Conservation (phyloP, 2,113 vertebrate genomes). For the Ctenomys sociabilis region DNA sequence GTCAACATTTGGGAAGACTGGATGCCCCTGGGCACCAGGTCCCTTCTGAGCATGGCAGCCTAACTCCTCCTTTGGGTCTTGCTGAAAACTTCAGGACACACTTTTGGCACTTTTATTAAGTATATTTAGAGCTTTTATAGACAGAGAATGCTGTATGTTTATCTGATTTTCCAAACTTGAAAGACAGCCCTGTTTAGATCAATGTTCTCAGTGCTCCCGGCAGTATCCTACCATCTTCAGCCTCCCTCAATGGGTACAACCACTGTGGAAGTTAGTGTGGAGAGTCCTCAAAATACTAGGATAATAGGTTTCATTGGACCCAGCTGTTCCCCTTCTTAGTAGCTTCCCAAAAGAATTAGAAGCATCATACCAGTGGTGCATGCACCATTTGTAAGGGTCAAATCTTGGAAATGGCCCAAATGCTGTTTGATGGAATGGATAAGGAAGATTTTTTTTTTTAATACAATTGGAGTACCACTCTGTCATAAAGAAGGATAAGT, state of each 20-base stretch:
- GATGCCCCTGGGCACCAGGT: background rate
- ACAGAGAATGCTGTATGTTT: background rate
- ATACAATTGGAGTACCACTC: background rate
- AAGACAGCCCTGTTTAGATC: conserved; percentile 99
- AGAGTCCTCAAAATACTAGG: background rate
- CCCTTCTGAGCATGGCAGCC: background rate
- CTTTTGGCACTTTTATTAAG: too few species aligned
- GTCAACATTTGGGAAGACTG: background rate
- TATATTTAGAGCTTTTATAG: background rate
- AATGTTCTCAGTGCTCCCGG: conserved; percentile 97
- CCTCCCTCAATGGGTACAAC: background rate
- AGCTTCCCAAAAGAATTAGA: background rate
- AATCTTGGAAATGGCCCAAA: background rate
- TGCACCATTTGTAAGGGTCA: background rate
- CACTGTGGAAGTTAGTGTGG: background rate
- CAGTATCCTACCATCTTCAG: conserved; percentile 98
- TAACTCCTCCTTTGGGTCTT: background rate
- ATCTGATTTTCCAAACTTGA: conserved; percentile 82
- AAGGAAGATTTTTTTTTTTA: background rate
- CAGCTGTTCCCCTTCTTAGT: background rate
- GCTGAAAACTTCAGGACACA: background rate
- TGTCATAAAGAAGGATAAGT: background rate
- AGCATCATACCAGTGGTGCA: too few species aligned
- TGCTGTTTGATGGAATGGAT: background rate
- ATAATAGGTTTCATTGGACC: background rate